These are phyloP conservation scores for Galaxias olidus DNA, from an alignment of 2,797 vertebrate species.

Conservation along the genomic window DNA sequence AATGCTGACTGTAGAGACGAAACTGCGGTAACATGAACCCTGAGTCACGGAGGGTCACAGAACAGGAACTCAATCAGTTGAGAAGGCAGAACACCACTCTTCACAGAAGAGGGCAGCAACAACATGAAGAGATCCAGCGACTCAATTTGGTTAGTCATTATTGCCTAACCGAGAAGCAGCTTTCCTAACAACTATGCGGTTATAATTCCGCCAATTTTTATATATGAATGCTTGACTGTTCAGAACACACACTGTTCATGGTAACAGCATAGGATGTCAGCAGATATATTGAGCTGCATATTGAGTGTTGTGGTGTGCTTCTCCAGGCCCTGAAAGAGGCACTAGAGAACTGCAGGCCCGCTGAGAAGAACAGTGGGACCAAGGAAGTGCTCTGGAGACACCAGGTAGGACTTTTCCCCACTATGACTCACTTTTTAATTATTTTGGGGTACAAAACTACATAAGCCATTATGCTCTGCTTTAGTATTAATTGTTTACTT, in stretches of 20 bases:
- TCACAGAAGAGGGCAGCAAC: constrained; percentile 55
- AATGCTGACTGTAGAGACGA: constrained; percentile 13
- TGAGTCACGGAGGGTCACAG: constrained; percentile 25
- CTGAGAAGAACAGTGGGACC: constrained; percentile 19
- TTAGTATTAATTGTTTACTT: too few relatives aligned
- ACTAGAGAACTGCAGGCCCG: constrained; percentile 12
- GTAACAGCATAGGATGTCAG: not conserved
- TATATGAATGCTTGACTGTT: too few relatives aligned
- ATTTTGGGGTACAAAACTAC: too few relatives aligned
- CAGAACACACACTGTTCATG: not conserved
- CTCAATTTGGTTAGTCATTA: constrained; percentile 60
- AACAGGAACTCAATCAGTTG: constrained; percentile 44
- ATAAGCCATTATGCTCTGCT: too few relatives aligned
- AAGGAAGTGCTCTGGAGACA: constrained; percentile 62
- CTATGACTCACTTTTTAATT: too few relatives aligned
- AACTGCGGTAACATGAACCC: constrained; percentile 5
- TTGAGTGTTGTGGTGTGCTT: constrained; percentile 12
- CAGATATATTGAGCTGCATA: not conserved
- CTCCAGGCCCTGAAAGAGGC: constrained; percentile 52
- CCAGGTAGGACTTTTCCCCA: constrained; percentile 50
- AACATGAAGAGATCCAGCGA: constrained; percentile 57
- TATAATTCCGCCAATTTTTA: too few relatives aligned
- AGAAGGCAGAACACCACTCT: constrained; percentile 48
- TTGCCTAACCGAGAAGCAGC: too few relatives aligned
- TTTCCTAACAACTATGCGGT: too few relatives aligned